Evolutionary conservation across 2,888 invertebrate genomes (phyloP).

Genomic region (Tortricodes alternella): DNA sequence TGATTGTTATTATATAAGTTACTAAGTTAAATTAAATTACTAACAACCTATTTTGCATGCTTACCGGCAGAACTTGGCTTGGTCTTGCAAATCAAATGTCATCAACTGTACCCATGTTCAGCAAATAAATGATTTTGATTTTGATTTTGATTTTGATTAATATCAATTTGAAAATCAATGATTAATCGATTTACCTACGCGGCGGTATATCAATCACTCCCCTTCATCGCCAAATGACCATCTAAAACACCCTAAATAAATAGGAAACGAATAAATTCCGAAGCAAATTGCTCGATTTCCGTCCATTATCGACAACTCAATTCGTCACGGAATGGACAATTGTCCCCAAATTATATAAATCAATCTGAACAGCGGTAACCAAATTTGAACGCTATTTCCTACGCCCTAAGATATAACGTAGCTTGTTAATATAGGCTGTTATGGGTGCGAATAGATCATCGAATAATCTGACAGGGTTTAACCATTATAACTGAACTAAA

Average conservation of each 20-base stretch:
- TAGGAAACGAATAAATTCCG: slow-evolving; percentile 69
- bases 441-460: slow-evolving; percentile 38
- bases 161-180: slow-evolving; percentile 44
- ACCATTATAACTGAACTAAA: slow-evolving; percentile 48
- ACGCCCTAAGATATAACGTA: slow-evolving; percentile 23
- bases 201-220: slow-evolving; percentile 58
- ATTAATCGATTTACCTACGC: slow-evolving; percentile 70
- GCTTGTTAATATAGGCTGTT: slow-evolving; percentile 9
- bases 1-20: too few relatives aligned
- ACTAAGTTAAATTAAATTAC: too few relatives aligned
- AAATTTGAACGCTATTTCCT: slow-evolving; percentile 23
- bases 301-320: slow-evolving; percentile 63
- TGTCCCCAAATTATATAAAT: slow-evolving; percentile 35
- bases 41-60: too few relatives aligned
- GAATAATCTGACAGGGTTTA: slow-evolving; percentile 47
- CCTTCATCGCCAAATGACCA: slow-evolving; percentile 55
- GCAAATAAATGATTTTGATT: too few relatives aligned
- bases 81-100: too few relatives aligned
- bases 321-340: slow-evolving; percentile 65
- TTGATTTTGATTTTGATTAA: too few relatives aligned
- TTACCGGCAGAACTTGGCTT: too few relatives aligned
- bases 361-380: slow-evolving; percentile 22
- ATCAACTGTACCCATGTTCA: too few relatives aligned
- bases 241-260: slow-evolving; percentile 60
- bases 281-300: slow-evolving; percentile 75